These are phyloP conservation scores for Steinernema carpocapsae DNA, from an alignment of 2,888 invertebrate species.

Conservation along the genomic window DNA sequence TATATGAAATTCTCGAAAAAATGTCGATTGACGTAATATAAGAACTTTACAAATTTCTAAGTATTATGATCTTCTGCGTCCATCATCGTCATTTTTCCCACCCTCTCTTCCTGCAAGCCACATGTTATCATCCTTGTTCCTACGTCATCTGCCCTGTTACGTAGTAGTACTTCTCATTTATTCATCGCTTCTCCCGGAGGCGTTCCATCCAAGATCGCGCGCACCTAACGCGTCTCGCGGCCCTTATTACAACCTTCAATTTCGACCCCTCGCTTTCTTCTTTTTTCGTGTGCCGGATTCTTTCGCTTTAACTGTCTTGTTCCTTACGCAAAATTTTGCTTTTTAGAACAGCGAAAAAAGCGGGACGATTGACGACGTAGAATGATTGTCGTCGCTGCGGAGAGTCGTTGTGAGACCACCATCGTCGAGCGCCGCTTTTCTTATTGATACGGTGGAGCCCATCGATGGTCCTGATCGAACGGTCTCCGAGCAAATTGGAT, in stretches of 20 bases:
- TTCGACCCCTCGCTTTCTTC: not conserved
- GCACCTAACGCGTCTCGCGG: not conserved
- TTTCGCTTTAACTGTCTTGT: too few relatives aligned
- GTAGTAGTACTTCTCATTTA: constrained; percentile 9
- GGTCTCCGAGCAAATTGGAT: constrained; percentile 32
- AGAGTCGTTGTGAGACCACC: constrained; percentile 27
- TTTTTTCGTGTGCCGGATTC: not conserved
- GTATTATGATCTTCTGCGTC: too few relatives aligned
- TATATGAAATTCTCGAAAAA: too few relatives aligned
- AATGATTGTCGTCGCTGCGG: constrained; percentile 23
- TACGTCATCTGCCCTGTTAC: not conserved
- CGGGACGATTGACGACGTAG: constrained; percentile 6
- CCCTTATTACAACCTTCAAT: constrained; percentile 17
- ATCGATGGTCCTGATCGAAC: constrained; percentile 32
- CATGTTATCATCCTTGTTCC: too few relatives aligned
- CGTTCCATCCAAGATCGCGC: not conserved
- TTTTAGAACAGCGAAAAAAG: not conserved
- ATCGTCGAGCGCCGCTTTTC: constrained; percentile 9
- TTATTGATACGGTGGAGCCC: constrained; percentile 3
- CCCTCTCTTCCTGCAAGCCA: too few relatives aligned
- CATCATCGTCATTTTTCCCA: too few relatives aligned
- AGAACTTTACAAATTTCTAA: too few relatives aligned
- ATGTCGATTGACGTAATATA: too few relatives aligned
- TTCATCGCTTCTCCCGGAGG: constrained; percentile 17
- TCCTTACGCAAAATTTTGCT: not conserved